Base-by-base conservation (phyloP, 2,888 invertebrate genomes). In the Rhabditoides inermis region DNA sequence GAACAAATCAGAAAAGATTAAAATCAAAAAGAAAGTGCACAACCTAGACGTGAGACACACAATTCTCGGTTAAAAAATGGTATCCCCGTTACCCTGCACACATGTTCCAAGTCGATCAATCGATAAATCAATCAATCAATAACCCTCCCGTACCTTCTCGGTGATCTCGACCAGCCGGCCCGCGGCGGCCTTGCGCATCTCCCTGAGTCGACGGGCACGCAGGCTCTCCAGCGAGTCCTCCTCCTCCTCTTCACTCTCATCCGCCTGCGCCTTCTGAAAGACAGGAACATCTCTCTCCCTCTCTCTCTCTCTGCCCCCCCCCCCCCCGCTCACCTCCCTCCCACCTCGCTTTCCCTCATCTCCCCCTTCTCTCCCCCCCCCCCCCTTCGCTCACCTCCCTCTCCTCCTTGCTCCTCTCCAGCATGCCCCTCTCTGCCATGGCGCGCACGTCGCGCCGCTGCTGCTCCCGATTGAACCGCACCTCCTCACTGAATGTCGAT, bases 111-210 rank as follows among this genome's bases (percentile, higher is more conserved):
- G n/a, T 10, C 10, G 7, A 39, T 20, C n/a, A 40, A 40, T 40
- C 20, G 20, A 40, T 7, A 40, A 40, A 28, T n/a, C n/a, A n/a
- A n/a, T n/a, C n/a, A n/a, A n/a, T n/a, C n/a, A n/a, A n/a, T n/a
- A n/a, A n/a, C n/a, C n/a, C n/a, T n/a, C n/a, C n/a, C n/a, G n/a
- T 10, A 67, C 64, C 56, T 68, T 67, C 36, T 58, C 48, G 4
- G 58, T 49, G 46, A 73, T 58, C 45, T 73, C 69, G 25, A 66
- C 53, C n/a, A 73, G 57, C 47, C 59, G 47, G 53, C 54, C 67
- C 50, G 53, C 53, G 20, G 52, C 57, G 20, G 59, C 55, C 36
- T 58, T 63, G 15, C 54, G 50, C 58, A 72, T 57, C 28, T 69
- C 70, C 27, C 47, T 37, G 26, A 73, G 36, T 36, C 73, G 49